Evolutionary conservation across 2,113 vertebrate genomes (phyloP).

Genomic region (Nibea albiflora): DNA sequence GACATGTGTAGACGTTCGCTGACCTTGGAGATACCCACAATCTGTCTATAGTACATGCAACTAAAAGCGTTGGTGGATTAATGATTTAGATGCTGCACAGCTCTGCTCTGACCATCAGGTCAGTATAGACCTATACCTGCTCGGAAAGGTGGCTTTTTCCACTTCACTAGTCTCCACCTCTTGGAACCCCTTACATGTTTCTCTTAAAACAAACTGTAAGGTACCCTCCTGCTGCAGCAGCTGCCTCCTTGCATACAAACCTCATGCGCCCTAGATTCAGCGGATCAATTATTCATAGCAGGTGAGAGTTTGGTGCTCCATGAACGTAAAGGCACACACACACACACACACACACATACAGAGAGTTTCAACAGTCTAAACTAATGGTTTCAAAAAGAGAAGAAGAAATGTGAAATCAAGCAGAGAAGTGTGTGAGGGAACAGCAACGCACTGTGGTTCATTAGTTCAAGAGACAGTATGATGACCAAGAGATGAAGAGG

Average conservation of each 20-base stretch:
- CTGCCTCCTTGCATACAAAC: conserved; percentile 77
- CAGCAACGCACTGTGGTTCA: conserved; percentile 51
- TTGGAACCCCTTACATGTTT: conserved; percentile 32
- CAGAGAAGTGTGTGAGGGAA: conserved; percentile 49
- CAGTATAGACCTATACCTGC: conserved; percentile 41
- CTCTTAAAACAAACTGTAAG: conserved; percentile 61
- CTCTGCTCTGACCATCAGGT: conserved; percentile 44
- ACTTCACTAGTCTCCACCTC: conserved; percentile 41
- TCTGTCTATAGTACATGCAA: conserved; percentile 6
- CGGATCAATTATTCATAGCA: conserved; percentile 83
- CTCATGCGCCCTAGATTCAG: conserved; percentile 76
- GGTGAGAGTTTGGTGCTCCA: conserved; percentile 75
- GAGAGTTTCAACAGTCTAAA: conserved; percentile 41
- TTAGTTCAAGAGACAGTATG: conserved; percentile 62
- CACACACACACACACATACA: not conserved
- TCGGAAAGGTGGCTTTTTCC: conserved; percentile 48
- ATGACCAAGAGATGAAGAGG: conserved; percentile 48
- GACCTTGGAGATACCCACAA: conserved; percentile 22
- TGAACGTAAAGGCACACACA: conserved; percentile 44
- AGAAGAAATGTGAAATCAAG: conserved; percentile 64
- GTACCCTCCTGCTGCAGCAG: conserved; percentile 57
- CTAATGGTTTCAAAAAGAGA: conserved; percentile 66
- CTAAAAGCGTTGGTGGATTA: conserved; percentile 66
- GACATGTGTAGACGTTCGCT: conserved; percentile 29
- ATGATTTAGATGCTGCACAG: conserved; percentile 61